Base-by-base conservation (phyloP, 1,140 invertebrate genomes). In the Oncopeltus fasciatus region DNA sequence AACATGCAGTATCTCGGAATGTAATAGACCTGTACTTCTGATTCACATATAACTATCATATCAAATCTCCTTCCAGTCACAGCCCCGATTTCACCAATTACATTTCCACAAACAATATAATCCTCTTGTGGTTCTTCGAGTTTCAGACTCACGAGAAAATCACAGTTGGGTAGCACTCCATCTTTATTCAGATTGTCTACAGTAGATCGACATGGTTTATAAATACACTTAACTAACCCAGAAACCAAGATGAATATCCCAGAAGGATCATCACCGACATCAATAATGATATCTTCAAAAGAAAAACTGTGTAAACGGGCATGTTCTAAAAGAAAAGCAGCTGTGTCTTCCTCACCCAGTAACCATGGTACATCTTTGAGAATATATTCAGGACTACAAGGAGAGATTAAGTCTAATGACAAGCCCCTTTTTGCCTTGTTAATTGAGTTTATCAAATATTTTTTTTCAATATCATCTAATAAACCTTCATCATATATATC, bases 1-100 rank as follows among this genome's bases (percentile, higher is more conserved):
- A 8, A 38, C 31, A 38, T 38, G 14, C 5, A 5, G 5, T 8
- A 38, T 14, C 31, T 38, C 14, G 31, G 31, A 38, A 38, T 38
- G 31, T 38, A 38, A 14, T 38, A 38, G 14, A 38, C 31, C 68
- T 73, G 70, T 1, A 76, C 74, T 9, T 68, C 67, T 3, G 76
- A 77, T 64, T 77, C 76, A 65, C 75, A 76, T 0, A 67, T 71
- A 9, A 74, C 70, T 1, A 67, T 71, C 1, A 72, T 72, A 43
- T 69, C 71, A 26, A 73, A 65, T 1, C 66, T 67, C 46, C 67
- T 67, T 49, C 71, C 69, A 18, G 73, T 74, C 8, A 76, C 64
- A 12, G 76, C 63, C n/a, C 75, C 72, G 64, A 75, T 70, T 64
- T 76, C 76, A 1, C 76, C 76, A 29, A 77, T 69, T 1, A 77